A percentile compares a stretch with the other conserved stretches of the same genome.
Evolutionary conservation across 1,140 invertebrate species (phyloP).

Genomic region (Globodera rostochiensis): DNA sequence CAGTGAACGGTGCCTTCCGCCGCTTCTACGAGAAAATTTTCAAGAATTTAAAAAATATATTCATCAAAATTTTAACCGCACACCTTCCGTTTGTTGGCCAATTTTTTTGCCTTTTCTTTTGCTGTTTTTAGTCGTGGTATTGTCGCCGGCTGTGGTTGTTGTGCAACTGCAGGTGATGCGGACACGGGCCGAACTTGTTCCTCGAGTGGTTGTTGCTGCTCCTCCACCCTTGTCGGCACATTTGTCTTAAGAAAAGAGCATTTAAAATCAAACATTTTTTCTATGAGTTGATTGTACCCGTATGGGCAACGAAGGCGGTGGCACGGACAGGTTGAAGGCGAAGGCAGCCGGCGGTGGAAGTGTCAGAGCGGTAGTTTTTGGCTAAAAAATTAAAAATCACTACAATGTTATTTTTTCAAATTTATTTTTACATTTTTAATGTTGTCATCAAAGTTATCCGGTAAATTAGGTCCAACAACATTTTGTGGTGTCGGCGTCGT

Average conservation of each 20-base stretch:
- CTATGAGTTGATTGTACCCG: too few species aligned
- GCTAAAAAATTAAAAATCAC: background rate
- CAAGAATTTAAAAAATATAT: too few species aligned
- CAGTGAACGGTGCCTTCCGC: constrained; percentile 1
- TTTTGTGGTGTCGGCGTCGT: background rate
- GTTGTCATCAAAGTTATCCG: background rate
- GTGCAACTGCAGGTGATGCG: too few species aligned
- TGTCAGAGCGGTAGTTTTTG: background rate
- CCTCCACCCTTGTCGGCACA: background rate
- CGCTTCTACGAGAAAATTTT: background rate
- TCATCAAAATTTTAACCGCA: background rate
- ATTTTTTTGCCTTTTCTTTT: background rate
- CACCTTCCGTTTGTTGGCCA: constrained; percentile 10
- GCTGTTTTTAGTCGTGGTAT: background rate
- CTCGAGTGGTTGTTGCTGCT: background rate
- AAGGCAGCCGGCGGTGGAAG: background rate
- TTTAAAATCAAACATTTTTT: too few species aligned
- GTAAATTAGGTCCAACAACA: background rate
- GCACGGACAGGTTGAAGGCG: background rate
- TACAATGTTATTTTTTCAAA: background rate
- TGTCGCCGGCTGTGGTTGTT: too few species aligned
- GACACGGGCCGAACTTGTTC: too few species aligned
- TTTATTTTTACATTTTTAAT: background rate
- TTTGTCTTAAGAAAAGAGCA: too few species aligned
- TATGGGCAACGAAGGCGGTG: background rate